Conservation (phyloP, 1,140 invertebrate genomes). For the Macrosteles quadrilineatus region DNA sequence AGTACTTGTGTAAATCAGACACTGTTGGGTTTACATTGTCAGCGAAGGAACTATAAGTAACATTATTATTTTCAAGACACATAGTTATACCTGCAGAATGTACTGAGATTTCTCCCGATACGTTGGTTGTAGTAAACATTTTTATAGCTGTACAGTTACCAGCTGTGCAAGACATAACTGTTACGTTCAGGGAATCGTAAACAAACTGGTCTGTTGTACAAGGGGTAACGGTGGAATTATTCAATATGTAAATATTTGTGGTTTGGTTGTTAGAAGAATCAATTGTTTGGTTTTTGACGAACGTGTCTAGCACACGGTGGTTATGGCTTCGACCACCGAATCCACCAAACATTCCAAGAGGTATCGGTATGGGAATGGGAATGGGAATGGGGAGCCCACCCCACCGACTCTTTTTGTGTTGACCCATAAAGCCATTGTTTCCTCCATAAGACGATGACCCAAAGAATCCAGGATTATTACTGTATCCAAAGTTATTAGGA, state of each 20-base stretch:
- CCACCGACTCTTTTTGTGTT: constrained; percentile 6
- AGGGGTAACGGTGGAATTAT: constrained; percentile 8
- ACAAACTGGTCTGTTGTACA: constrained; percentile 12
- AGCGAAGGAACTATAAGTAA: background rate
- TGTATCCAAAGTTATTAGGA: constrained; percentile 8
- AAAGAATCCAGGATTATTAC: constrained; percentile 7
- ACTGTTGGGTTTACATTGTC: constrained; percentile 9
- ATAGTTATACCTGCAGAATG: constrained; percentile 8
- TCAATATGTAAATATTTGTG: constrained; percentile 3
- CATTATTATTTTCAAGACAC: background rate
- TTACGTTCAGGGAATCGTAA: constrained; percentile 18
- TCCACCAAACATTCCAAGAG: constrained; percentile 5
- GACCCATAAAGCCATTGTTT: background rate
- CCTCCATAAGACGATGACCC: background rate
- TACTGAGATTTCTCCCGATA: background rate
- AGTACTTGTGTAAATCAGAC: background rate
- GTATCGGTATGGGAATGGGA: constrained; percentile 8
- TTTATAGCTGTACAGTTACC: background rate
- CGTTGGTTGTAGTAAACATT: constrained; percentile 6
- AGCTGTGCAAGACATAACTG: constrained; percentile 11
- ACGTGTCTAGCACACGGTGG: constrained; percentile 8
- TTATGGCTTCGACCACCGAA: constrained; percentile 7
- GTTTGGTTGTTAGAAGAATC: background rate
- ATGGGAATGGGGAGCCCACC: constrained; percentile 10
- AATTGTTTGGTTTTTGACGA: constrained; percentile 14